Percentiles rank a stretch among this genome's conserved stretches.
These are phyloP conservation scores for Labeo rohita DNA, from an alignment of 2,113 vertebrate genomes.

Conservation along the genomic window DNA sequence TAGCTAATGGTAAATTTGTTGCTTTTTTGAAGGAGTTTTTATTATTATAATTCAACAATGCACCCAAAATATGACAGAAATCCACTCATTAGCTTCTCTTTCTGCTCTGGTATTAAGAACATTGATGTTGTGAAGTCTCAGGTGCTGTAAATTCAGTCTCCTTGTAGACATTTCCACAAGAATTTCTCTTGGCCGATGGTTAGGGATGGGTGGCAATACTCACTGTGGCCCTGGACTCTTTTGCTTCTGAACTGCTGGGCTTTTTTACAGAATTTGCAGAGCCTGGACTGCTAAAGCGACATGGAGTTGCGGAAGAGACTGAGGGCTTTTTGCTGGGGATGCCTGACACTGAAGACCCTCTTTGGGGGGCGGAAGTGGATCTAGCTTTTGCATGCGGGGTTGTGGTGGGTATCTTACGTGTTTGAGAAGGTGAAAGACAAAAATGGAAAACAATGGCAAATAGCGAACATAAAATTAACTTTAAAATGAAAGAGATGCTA, in stretches of 20 bases:
- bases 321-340: slow-evolving; percentile 76
- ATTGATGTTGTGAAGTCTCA: neutral
- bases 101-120: neutral
- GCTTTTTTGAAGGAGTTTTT: neutral
- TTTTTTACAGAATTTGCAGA: slow-evolving; percentile 67
- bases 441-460: slow-evolving; percentile 71
- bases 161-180: neutral
- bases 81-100: neutral
- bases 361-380: slow-evolving; percentile 71
- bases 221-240: slow-evolving; percentile 72
- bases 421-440: slow-evolving; percentile 62
- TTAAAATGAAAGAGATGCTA: neutral
- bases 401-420: slow-evolving; percentile 76
- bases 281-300: slow-evolving; percentile 67
- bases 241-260: slow-evolving; percentile 62
- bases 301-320: slow-evolving; percentile 59
- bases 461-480: neutral
- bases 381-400: slow-evolving; percentile 74
- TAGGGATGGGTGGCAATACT: slow-evolving; percentile 64
- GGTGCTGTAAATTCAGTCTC: neutral
- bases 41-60: neutral
- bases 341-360: slow-evolving; percentile 75
- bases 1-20: neutral
- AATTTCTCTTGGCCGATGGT: neutral
- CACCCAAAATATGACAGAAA: neutral